Percentiles rank a stretch among this genome's conserved stretches.
Conservation (phyloP, 2,888 invertebrate genomes). For the Ophonus ardosiacus region DNA sequence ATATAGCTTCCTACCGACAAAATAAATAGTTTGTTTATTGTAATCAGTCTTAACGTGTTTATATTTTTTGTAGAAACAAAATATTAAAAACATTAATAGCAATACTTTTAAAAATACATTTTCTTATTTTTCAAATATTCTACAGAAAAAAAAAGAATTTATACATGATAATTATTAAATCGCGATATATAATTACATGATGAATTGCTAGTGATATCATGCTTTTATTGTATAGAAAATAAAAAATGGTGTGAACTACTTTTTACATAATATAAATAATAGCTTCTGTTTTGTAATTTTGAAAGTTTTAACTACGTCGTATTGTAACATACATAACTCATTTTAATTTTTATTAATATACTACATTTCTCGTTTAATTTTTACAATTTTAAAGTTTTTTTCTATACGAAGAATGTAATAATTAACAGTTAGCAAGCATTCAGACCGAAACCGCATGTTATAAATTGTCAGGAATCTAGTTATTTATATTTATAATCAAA, state of each 20-base stretch:
- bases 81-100: neutral
- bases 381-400: neutral
- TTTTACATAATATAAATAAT: neutral
- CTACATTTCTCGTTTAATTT: neutral
- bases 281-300: neutral
- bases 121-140: too few relatives aligned
- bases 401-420: neutral
- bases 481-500: conserved; percentile 14
- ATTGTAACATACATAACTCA: neutral
- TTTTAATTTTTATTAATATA: neutral
- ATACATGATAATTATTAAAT: too few relatives aligned
- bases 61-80: neutral
- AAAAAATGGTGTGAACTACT: neutral
- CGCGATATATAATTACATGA: neutral
- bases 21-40: neutral
- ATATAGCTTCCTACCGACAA: neutral
- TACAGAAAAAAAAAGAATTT: too few relatives aligned
- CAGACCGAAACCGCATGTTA: conserved; percentile 4
- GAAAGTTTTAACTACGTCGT: neutral
- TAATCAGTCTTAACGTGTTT: neutral
- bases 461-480: conserved; percentile 14
- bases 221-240: neutral
- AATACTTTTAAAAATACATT: neutral
- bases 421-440: neutral
- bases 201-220: neutral